Percentiles rank a stretch among this genome's conserved stretches.
Conservation (phyloP, 2,888 invertebrate species). For the Phaonia tiefii region DNA sequence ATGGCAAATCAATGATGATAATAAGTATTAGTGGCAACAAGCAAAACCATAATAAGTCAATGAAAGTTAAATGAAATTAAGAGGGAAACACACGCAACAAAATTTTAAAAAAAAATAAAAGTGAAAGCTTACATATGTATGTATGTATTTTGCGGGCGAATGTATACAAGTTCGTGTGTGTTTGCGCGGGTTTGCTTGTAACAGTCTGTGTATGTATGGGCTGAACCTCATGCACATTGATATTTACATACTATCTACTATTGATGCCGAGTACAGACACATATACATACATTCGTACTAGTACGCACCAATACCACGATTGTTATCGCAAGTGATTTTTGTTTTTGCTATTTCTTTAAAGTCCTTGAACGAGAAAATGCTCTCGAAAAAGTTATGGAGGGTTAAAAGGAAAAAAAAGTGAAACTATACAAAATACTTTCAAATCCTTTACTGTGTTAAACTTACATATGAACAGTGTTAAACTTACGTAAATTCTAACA, state of each 20-base stretch:
- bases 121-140: slow-evolving; percentile 30
- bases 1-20: neutral
- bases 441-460: neutral
- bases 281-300: slow-evolving; percentile 9
- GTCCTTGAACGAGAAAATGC: slow-evolving; percentile 48
- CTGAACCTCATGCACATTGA: slow-evolving; percentile 36
- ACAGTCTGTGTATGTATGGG: slow-evolving; percentile 26
- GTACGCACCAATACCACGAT: slow-evolving; percentile 23
- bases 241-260: slow-evolving; percentile 23
- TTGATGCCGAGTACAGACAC: neutral
- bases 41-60: slow-evolving; percentile 7
- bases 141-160: neutral
- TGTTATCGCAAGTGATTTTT: slow-evolving; percentile 45
- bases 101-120: slow-evolving; percentile 44
- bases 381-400: slow-evolving; percentile 14
- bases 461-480: neutral
- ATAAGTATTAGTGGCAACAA: slow-evolving; percentile 19
- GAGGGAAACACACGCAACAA: slow-evolving; percentile 11
- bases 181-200: neutral
- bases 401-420: neutral
- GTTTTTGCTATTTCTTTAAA: slow-evolving; percentile 24
- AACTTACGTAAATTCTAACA: slow-evolving; percentile 4
- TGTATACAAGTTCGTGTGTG: neutral
- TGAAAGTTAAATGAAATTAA: slow-evolving; percentile 18
- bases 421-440: neutral